Base-by-base conservation (phyloP, 2,797 vertebrate species). In the Megaceryle alcyon region DNA sequence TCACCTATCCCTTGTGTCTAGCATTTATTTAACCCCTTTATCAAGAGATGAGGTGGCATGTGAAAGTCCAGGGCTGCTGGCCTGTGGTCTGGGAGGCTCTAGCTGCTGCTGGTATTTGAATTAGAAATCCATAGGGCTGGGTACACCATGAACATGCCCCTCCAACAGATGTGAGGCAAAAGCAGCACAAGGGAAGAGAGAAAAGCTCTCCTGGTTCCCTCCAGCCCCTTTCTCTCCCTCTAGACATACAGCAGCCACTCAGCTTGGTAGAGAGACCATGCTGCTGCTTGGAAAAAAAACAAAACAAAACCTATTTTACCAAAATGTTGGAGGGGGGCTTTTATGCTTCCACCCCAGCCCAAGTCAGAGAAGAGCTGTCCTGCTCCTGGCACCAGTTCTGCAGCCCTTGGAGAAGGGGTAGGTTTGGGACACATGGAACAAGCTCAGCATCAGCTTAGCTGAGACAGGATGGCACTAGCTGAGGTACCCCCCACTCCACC, bases 221-320 rank as follows among this genome's bases (percentile, higher is more conserved):
- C 29, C 10, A 13, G 17, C 54, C 31, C 19, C 18, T 60, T 87
- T 86, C 17, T 8, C 17, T 93, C 44, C 5, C 49, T 54, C 23
- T 21, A 48, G 31, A n/a, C 4, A 1, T 4, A 28, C 2, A 51
- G 43, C 49, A 89, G 51, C 23, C 12, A 28, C n/a, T 66, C 39
- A 22, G 16, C 31, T 6, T 54, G 41, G 14, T 12, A 39, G 33
- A 82, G 15, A 23, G 10, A 18, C 1, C 0, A 0, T 41, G 63
- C 8, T 88, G 59, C 48, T 90, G 21, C 66, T 78, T 10, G 39
- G 69, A 19, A 61, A 80, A 70, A 51, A 28, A 28, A 6, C 7
- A 8, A 35, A 35, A 35, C 35, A 35, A 35, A 16, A 16, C 8
- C 3, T 2, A 2, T 20, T 28, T 79, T 86, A 82, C 35, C 9